Percentiles rank a stretch among this genome's conserved stretches.
Evolutionary conservation across 2,888 invertebrate genomes (phyloP).

Genomic region (Meloe dianella): DNA sequence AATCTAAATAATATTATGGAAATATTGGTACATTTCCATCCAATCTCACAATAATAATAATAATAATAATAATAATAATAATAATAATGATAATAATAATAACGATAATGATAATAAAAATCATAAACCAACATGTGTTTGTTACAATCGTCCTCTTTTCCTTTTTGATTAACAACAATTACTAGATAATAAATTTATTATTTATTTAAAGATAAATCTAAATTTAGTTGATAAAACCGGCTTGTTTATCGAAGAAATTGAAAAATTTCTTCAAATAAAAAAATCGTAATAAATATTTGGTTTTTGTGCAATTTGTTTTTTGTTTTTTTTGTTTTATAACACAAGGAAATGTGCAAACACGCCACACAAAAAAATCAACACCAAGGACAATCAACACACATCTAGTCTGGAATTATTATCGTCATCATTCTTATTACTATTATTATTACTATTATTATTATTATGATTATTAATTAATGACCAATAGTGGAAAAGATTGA

Average conservation of each 20-base stretch:
- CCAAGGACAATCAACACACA: constrained; percentile 17
- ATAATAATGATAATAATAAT: not conserved
- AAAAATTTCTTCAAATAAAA: not conserved
- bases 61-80: constrained; percentile 15
- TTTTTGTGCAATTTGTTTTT: not conserved
- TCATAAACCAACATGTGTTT: constrained; percentile 27
- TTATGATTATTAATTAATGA: constrained; percentile 1
- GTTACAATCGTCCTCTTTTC: constrained; percentile 24
- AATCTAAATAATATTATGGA: not conserved
- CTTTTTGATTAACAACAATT: constrained; percentile 17
- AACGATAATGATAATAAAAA: no score
- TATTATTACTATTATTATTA: not conserved
- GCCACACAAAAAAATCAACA: constrained; percentile 20
- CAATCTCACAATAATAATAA: constrained; percentile 14
- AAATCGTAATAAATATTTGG: constrained; percentile 24
- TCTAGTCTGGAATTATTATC: not conserved
- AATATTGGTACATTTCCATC: constrained; percentile 16
- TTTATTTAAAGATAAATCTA: constrained; percentile 18
- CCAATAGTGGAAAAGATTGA: not conserved
- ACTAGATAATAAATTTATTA: constrained; percentile 26
- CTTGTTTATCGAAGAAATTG: not conserved
- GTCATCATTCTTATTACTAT: not conserved
- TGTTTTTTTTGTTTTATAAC: constrained; percentile 9
- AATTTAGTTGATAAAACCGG: no score
- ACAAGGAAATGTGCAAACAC: constrained; percentile 21